Evolutionary conservation across 2,888 invertebrate species (phyloP).

Genomic region (Oasisia sp.): DNA sequence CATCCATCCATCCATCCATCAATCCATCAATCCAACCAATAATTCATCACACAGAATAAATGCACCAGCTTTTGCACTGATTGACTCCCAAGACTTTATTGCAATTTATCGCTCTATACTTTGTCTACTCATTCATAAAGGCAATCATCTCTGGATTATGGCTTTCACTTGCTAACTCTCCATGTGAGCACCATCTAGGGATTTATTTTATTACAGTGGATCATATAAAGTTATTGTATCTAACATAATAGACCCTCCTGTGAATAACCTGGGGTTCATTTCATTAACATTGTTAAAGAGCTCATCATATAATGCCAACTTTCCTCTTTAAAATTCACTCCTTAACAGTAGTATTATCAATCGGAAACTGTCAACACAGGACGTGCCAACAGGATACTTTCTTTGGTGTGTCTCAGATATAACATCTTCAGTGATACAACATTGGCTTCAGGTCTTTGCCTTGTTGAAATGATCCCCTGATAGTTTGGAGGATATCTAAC

Average conservation of each 20-base stretch:
- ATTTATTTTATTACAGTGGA: not conserved
- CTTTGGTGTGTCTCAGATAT: too few species aligned
- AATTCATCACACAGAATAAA: not conserved
- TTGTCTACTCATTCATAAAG: not conserved
- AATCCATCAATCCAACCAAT: not conserved
- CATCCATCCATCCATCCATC: too few species aligned
- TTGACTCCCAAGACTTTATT: not conserved
- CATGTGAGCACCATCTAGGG: not conserved
- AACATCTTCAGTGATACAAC: too few species aligned
- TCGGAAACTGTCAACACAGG: too few species aligned
- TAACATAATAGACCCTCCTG: not conserved
- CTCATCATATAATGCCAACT: too few species aligned
- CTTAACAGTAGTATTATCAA: too few species aligned
- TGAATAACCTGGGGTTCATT: not conserved
- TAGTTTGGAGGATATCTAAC: too few species aligned
- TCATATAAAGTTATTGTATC: not conserved
- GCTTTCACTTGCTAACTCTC: not conserved
- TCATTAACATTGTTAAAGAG: too few species aligned
- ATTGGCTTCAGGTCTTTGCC: too few species aligned
- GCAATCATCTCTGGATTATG: not conserved
- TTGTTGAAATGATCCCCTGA: too few species aligned
- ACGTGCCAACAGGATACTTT: too few species aligned
- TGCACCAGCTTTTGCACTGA: not conserved
- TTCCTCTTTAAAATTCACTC: too few species aligned
- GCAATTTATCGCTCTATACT: not conserved